Evolutionary conservation across 2,888 invertebrate species (phyloP), one percentile per base, ranked within the genome.

Genomic region (Formica aserva): DNA sequence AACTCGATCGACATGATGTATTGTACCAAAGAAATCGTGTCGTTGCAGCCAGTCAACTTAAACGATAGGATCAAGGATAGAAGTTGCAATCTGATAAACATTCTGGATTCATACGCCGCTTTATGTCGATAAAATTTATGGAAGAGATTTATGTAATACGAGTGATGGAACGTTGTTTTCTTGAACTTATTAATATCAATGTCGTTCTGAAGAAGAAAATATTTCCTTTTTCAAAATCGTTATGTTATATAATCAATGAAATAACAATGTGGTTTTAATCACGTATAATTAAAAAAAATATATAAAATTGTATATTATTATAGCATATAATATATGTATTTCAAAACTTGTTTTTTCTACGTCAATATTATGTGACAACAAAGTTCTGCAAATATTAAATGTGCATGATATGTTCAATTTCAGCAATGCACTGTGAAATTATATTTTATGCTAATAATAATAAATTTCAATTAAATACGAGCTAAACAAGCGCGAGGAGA

Each of bases 51-150:
- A 35, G 69, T 55, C 63, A 60, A 26, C 55, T 69, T 48, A 77
- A 87, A 65, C 55, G 78, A 72, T 55, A 55, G 71, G 52, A 72
- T 69, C 55, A 65, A 52, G 41, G 15, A 75, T 65, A 41, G 8
- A 77, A 69, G 57, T 35, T 65, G 57, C 71, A 75, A 86, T 77
- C 63, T 76, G 18, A 48, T 76, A 35, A 45, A 67, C 38, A 69
- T 76, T 35, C 35, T 52, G 32, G 22, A 15, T 48, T 63, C 45
- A 22, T n/a, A 63, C 9, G 11, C 32, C 15, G 29, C 18, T 74
- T 41, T 29, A 60, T 29, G 15, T 13, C 48, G 45, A 32, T 75
- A 22, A 48, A 48, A 48, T 75, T 75, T 48, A 63, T 45, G 29
- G 22, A 45, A 75, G 15, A 75, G 8, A 41, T 63, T 63, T 63